Base-by-base conservation (phyloP, 2,113 vertebrate genomes). In the Pampusana beccarii region DNA sequence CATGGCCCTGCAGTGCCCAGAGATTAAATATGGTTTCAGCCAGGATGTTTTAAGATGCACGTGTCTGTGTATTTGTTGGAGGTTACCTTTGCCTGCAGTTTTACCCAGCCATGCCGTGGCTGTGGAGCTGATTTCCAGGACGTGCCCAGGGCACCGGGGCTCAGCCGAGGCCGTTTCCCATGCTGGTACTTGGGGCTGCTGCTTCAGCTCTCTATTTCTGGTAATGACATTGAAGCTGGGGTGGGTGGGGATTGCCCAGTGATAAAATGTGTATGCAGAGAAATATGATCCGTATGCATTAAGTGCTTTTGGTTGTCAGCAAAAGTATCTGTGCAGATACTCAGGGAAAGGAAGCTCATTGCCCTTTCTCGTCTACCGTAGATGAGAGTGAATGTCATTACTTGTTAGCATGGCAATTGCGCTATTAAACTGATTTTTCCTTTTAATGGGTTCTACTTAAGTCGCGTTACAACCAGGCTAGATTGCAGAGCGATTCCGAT, bases 231-330 rank as follows among this genome's bases (percentile, higher is more conserved):
- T 89, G 91, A 80, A 70, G 44, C 69, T 82, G 0, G 5, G 70
- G 29, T 51, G 51, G 51, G 53, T 91, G 85, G 42, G 73, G 44
- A 73, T 87, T 88, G 53, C 77, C 77, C 56, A 8, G 51, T 56
- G 74, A 48, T 65, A 91, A 92, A 91, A 46, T 70, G 77, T 28
- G 23, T 86, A 66, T 62, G 65, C 65, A 80, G 85, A n/a, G 93
- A 85, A 91, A 93, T 80, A 60, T 9, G 69, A 95, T 91, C 80
- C 0, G 0, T 72, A 10, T 53, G 67, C 73, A 66, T 51, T 93
- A 91, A 96, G 69, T 71, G 75, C 78, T 90, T 86, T 50, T 85
- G 73, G 62, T 95, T 95, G 87, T 95, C 95, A 94, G 92, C 91
- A 94, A 29, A 89, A 83, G 46, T 34, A 62, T 86, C 91, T 78